Evolutionary conservation across 1,140 invertebrate species (phyloP).

Genomic region (Adoxophyes honmai): DNA sequence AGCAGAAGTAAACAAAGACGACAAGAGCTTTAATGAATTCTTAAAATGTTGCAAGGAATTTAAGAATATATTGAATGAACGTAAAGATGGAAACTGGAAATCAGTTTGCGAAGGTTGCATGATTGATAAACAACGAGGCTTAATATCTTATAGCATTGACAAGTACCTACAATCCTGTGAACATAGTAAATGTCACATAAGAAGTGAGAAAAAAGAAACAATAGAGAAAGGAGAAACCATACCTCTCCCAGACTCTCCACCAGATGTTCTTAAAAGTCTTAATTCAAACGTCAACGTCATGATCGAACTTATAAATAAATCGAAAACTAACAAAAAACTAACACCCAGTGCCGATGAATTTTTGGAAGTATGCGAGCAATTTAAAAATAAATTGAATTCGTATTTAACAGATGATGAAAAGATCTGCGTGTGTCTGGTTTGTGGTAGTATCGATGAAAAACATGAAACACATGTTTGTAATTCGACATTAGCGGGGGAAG

Average conservation of each 20-base stretch:
- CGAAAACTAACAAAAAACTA: constrained; percentile 16
- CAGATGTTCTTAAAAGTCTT: constrained; percentile 4
- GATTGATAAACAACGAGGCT: constrained; percentile 26
- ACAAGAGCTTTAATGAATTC: constrained; percentile 32
- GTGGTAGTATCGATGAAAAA: too few species aligned
- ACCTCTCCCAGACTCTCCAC: neutral
- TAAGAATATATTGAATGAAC: constrained; percentile 27
- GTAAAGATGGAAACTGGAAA: constrained; percentile 17
- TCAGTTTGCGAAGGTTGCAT: neutral
- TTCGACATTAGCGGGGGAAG: too few species aligned
- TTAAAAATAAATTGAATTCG: neutral
- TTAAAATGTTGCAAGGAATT: constrained; percentile 31
- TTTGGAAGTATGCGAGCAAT: constrained; percentile 18
- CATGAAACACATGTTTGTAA: too few species aligned
- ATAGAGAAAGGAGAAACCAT: neutral
- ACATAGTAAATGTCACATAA: constrained; percentile 23
- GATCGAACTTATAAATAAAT: constrained; percentile 18
- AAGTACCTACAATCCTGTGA: constrained; percentile 32
- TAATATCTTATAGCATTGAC: constrained; percentile 27
- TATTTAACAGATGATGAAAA: too few species aligned
- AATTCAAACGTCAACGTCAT: constrained; percentile 17
- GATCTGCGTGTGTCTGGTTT: too few species aligned
- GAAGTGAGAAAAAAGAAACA: neutral
- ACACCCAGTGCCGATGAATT: constrained; percentile 20
- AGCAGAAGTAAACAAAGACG: constrained; percentile 24